Evolutionary conservation across 1,140 invertebrate species (phyloP).

Genomic region (Drosophila micromelanica): DNA sequence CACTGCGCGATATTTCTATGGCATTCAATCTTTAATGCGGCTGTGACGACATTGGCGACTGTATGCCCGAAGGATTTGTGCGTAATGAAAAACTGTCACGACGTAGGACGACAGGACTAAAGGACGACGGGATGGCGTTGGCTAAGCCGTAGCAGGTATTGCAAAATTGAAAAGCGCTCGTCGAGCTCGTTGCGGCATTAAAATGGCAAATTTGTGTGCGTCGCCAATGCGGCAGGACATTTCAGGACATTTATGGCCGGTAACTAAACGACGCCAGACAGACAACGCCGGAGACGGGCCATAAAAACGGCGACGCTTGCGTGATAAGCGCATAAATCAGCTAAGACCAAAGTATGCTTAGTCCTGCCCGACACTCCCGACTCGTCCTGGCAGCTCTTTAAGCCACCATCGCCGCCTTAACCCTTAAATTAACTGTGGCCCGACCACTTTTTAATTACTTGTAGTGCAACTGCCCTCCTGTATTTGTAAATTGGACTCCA

Average conservation of each 20-base stretch:
- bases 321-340: constrained; percentile 81
- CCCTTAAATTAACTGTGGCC: constrained; percentile 20
- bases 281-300: constrained; percentile 56
- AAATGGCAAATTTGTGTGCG: constrained; percentile 81
- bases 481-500: neutral
- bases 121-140: constrained; percentile 3
- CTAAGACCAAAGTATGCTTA: constrained; percentile 23
- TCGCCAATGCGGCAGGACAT: constrained; percentile 55
- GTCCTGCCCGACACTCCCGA: neutral
- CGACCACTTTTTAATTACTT: constrained; percentile 51
- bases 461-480: constrained; percentile 31
- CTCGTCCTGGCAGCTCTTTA: constrained; percentile 2
- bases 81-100: constrained; percentile 81
- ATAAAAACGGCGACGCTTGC: constrained; percentile 74
- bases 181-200: constrained; percentile 60
- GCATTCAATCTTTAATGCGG: constrained; percentile 48
- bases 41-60: constrained; percentile 45
- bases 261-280: constrained; percentile 63
- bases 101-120: neutral
- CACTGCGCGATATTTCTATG: constrained; percentile 25
- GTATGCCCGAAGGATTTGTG: constrained; percentile 80
- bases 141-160: constrained; percentile 67
- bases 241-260: constrained; percentile 72
- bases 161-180: constrained; percentile 73
- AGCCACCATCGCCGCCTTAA: constrained; percentile 1